phyloP scores from a whole-genome alignment of 1,140 invertebrate genomes.

The Cephus cinctus region DNA sequence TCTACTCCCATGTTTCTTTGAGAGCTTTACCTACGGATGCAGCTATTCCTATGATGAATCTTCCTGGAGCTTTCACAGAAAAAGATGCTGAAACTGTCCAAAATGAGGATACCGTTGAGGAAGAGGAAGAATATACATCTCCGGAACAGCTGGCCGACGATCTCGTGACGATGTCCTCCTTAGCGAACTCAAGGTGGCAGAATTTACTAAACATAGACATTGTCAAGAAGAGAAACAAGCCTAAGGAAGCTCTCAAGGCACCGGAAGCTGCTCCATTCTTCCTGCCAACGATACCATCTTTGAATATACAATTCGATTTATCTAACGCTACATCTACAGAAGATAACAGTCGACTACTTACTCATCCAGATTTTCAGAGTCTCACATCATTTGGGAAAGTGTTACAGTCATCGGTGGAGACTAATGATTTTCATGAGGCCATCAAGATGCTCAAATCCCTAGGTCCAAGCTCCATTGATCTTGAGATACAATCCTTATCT shows the following conservation, averaged over 20 bases:
- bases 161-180: conserved; percentile 81
- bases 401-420: conserved; percentile 50
- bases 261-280: conserved; percentile 93
- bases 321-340: conserved; percentile 47
- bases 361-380: conserved; percentile 61
- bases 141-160: conserved; percentile 79
- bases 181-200: conserved; percentile 89
- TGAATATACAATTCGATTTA: conserved; percentile 81
- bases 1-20: conserved; percentile 80
- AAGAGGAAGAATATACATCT: conserved; percentile 69
- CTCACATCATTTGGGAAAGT: conserved; percentile 68
- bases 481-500: conserved; percentile 81
- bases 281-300: conserved; percentile 82
- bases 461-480: conserved; percentile 84
- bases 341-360: conserved; percentile 55
- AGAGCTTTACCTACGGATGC: conserved; percentile 66
- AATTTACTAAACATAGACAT: conserved; percentile 89
- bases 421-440: conserved; percentile 58
- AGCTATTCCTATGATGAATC: conserved; percentile 60
- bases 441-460: conserved; percentile 77
- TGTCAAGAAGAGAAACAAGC: conserved; percentile 90
- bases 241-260: conserved; percentile 76
- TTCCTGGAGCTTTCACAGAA: conserved; percentile 58
- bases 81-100: conserved; percentile 32
- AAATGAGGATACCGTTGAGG: conserved; percentile 39